Evolutionary conservation across 92 coral and sea anemone species (phyloP).

Genomic region (Scolanthus callimorphus): DNA sequence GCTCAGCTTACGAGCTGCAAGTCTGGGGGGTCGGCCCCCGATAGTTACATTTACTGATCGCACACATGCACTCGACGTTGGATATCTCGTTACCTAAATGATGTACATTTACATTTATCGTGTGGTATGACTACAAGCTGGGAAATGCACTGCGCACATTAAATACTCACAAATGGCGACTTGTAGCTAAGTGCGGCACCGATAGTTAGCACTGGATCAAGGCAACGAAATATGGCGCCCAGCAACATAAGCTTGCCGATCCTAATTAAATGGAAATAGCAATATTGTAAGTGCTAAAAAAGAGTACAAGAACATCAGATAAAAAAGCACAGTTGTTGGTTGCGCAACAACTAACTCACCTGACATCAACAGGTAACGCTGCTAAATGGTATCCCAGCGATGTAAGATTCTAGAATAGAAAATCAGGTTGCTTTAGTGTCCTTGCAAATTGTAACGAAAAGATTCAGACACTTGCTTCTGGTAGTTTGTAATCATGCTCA

Average conservation of each 20-base stretch:
- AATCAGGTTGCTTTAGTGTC: too few species aligned
- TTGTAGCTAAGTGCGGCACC: constrained; percentile 80
- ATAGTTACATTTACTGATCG: too few species aligned
- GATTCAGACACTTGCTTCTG: too few species aligned
- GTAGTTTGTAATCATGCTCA: too few species aligned
- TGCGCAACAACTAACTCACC: constrained; percentile 42
- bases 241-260: constrained; percentile 84
- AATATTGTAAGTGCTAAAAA: background rate
- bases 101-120: too few species aligned
- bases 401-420: constrained; percentile 71
- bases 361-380: constrained; percentile 83
- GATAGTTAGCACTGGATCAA: constrained; percentile 80
- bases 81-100: too few species aligned
- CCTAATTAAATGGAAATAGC: constrained; percentile 33
- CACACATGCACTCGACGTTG: too few species aligned
- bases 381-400: constrained; percentile 80
- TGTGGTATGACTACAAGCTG: too few species aligned
- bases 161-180: constrained; percentile 79
- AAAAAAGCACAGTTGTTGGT: background rate
- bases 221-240: constrained; percentile 79
- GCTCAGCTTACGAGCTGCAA: too few species aligned
- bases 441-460: too few species aligned
- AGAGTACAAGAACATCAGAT: background rate
- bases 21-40: too few species aligned
- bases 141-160: too few species aligned